Conservation (phyloP, 2,888 invertebrate genomes). For the Leptopterna dolabrata region DNA sequence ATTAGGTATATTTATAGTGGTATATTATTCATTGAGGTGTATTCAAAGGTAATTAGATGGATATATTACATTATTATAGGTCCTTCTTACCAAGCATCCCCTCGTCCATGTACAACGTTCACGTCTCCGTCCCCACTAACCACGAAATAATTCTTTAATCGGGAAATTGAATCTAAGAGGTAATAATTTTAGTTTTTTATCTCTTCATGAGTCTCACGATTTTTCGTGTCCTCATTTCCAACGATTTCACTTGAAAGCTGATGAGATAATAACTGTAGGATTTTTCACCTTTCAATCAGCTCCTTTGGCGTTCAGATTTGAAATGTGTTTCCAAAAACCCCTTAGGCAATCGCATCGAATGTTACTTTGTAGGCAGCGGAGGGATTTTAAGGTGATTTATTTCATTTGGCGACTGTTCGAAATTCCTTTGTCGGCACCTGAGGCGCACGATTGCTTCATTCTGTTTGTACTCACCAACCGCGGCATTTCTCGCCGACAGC, state of each 20-base stretch:
- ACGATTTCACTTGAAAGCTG: neutral
- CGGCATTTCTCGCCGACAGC: neutral
- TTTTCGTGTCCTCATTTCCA: neutral
- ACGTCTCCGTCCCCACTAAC: neutral
- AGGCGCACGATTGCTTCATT: conserved; percentile 15
- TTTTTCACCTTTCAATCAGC: neutral
- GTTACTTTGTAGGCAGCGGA: neutral
- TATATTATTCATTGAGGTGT: too few relatives aligned
- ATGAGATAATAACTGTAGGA: conserved; percentile 5
- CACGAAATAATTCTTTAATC: neutral
- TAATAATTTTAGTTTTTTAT: neutral
- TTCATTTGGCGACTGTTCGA: neutral
- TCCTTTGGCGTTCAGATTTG: neutral
- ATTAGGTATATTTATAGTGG: too few relatives aligned
- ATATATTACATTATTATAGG: too few relatives aligned
- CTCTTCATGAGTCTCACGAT: neutral
- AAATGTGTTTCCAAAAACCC: neutral
- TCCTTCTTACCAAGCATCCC: too few relatives aligned
- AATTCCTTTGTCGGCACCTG: neutral
- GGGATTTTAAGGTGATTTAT: conserved; percentile 5
- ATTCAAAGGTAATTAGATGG: too few relatives aligned
- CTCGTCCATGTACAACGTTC: neutral
- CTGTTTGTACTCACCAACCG: too few relatives aligned
- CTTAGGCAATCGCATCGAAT: neutral
- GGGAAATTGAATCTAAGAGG: neutral